These are phyloP conservation scores for Hippocampus kuda DNA, from an alignment of 2,797 vertebrate genomes.

Conservation along the genomic window DNA sequence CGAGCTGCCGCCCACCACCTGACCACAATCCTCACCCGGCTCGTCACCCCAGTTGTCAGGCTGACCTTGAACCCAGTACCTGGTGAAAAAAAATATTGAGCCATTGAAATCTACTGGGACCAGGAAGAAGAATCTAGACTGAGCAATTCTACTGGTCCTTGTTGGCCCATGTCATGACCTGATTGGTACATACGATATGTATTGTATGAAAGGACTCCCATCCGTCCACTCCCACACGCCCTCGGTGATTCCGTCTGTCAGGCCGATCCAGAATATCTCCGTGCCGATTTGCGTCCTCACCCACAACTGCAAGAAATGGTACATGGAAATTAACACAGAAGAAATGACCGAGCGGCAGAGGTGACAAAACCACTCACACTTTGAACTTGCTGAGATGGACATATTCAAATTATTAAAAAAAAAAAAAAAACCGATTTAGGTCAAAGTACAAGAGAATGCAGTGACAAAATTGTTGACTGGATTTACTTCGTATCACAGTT, in stretches of 20 bases:
- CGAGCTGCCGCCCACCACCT: constrained; percentile 40
- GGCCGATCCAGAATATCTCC: constrained; percentile 66
- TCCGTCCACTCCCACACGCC: constrained; percentile 68
- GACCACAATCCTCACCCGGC: constrained; percentile 60
- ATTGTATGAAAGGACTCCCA: constrained; percentile 46
- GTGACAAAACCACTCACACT: too few relatives aligned
- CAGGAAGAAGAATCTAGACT: not conserved
- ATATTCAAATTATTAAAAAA: too few relatives aligned
- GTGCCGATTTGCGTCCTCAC: constrained; percentile 57
- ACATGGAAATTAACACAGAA: not conserved
- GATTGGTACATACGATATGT: constrained; percentile 46
- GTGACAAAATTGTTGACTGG: too few relatives aligned
- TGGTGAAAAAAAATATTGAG: constrained; percentile 19
- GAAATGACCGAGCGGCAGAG: not conserved
- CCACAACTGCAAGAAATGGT: constrained; percentile 55
- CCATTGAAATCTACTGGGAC: too few relatives aligned
- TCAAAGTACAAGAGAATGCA: too few relatives aligned
- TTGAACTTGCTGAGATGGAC: too few relatives aligned
- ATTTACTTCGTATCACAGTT: too few relatives aligned
- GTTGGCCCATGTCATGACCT: not conserved
- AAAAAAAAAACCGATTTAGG: too few relatives aligned
- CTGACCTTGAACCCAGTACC: constrained; percentile 59
- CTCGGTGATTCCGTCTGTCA: constrained; percentile 59
- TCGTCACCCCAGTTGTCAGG: constrained; percentile 60
- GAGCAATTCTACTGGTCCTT: not conserved